These are phyloP conservation scores for Sanderia malayensis DNA, from an alignment of 30 jellyfish, hydroid and myxozoan species.

Conservation along the genomic window DNA sequence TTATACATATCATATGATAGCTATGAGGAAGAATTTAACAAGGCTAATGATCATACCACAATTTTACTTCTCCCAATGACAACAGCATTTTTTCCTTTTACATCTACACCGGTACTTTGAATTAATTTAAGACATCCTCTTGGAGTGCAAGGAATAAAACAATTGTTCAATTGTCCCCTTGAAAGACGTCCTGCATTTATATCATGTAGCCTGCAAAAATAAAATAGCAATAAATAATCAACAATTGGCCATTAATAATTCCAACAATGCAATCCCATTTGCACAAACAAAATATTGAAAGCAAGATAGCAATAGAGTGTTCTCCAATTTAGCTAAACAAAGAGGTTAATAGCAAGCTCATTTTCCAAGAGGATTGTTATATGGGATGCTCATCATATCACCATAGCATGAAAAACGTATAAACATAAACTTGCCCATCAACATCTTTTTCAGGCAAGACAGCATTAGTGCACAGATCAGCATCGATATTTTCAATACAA, in stretches of 20 bases:
- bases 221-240: no score
- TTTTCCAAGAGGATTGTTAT: no score
- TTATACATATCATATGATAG: no score
- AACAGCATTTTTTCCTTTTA: constrained; percentile 89
- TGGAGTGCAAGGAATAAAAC: constrained; percentile 94
- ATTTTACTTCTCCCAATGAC: constrained; percentile 94
- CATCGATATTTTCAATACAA: constrained; percentile 60
- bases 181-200: constrained; percentile 94
- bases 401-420: no score
- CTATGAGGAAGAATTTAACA: no score
- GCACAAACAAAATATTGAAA: no score
- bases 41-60: constrained; percentile 60
- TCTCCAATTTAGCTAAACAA: no score
- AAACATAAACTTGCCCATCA: constrained; percentile 74
- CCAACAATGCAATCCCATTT: no score
- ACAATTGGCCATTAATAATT: no score
- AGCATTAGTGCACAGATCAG: constrained; percentile 86
- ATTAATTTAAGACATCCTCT: constrained; percentile 87
- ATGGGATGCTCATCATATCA: no score
- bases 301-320: no score
- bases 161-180: constrained; percentile 71
- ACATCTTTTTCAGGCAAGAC: constrained; percentile 96
- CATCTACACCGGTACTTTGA: constrained; percentile 57
- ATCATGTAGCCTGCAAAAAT: constrained; percentile 72
- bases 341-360: no score